Conservation (phyloP, 1,140 invertebrate species). For the Latrodectus geometricus region DNA sequence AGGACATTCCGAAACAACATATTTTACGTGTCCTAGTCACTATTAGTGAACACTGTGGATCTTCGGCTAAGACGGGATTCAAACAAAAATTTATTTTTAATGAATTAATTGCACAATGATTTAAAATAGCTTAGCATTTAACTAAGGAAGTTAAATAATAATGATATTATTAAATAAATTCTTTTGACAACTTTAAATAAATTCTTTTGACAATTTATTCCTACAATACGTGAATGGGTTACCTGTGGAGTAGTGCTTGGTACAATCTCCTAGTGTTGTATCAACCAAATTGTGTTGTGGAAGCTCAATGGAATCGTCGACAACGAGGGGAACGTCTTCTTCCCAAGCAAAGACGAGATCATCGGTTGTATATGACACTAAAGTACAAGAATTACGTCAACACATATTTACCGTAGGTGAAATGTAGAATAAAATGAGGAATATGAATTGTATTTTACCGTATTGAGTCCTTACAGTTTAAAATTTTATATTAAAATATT, state of each 20-base stretch:
- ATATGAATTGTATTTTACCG: too few species aligned
- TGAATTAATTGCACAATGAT: not conserved
- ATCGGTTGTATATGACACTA: constrained; percentile 69
- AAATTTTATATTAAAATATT: too few species aligned
- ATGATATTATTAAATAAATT: too few species aligned
- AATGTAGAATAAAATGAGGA: too few species aligned
- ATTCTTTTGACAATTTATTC: not conserved
- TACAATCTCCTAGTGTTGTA: constrained; percentile 68
- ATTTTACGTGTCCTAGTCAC: too few species aligned
- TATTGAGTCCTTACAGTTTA: too few species aligned
- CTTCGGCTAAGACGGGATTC: too few species aligned
- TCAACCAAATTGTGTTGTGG: constrained; percentile 68
- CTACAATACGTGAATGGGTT: not conserved
- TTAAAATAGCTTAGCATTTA: not conserved
- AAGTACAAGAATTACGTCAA: not conserved
- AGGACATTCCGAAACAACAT: too few species aligned
- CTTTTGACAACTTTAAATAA: not conserved
- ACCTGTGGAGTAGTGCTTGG: constrained; percentile 69
- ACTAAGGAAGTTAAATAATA: not conserved
- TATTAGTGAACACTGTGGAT: too few species aligned
- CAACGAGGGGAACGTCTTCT: constrained; percentile 67
- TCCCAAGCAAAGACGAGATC: constrained; percentile 70
- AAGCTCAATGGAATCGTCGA: constrained; percentile 67
- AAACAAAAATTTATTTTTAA: too few species aligned
- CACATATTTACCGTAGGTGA: too few species aligned